Conservation (phyloP, 2,113 vertebrate species). For the Colaptes auratus region DNA sequence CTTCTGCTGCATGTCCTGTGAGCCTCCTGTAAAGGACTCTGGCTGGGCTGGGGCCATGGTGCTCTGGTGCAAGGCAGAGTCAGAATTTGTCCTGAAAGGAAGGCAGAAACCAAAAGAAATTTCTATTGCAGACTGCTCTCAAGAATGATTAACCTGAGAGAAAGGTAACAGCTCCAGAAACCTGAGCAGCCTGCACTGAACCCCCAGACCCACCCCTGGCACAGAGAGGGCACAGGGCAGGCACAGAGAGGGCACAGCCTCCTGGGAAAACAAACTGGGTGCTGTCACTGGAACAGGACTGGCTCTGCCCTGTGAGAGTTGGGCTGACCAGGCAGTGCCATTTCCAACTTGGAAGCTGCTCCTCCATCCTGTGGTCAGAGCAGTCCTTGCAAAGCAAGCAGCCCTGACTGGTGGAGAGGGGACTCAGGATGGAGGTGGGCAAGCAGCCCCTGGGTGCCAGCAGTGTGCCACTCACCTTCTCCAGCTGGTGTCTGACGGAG, state of each 20-base stretch:
- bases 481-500: slow-evolving; percentile 96
- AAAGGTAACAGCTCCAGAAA: no score
- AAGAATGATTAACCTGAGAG: background rate
- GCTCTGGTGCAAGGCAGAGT: slow-evolving; percentile 98
- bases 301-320: background rate
- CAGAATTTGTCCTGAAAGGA: slow-evolving; percentile 91
- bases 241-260: background rate
- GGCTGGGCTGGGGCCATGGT: slow-evolving; percentile 89
- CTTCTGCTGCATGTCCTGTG: slow-evolving; percentile 93
- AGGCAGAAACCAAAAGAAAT: background rate
- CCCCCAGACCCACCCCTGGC: no score
- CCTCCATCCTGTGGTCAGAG: background rate
- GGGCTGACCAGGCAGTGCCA: background rate
- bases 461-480: slow-evolving; percentile 84
- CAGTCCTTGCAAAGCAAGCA: background rate
- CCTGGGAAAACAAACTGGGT: background rate
- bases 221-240: no score
- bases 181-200: no score
- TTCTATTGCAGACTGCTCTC: background rate
- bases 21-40: slow-evolving; percentile 88
- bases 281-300: background rate
- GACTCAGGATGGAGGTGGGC: background rate
- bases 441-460: no score
- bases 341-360: background rate
- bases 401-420: background rate